Percentiles rank a stretch among this genome's conserved stretches.
Conservation (phyloP, 2,113 vertebrate genomes). For the Mormyrus lacerda region DNA sequence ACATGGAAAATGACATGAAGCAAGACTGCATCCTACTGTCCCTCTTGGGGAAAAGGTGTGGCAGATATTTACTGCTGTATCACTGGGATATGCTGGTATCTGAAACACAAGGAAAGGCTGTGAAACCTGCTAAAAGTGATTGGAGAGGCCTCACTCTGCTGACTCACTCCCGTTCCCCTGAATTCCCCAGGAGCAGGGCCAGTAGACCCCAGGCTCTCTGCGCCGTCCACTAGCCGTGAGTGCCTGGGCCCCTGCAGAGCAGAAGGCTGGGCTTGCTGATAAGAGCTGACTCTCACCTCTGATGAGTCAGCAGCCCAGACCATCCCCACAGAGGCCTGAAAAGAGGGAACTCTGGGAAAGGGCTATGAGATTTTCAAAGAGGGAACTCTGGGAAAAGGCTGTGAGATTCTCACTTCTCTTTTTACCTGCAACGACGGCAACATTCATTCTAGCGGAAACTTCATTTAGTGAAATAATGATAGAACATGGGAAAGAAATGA, state of each 20-base stretch:
- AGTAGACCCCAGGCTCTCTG: slow-evolving; percentile 21
- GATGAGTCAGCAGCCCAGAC: slow-evolving; percentile 63
- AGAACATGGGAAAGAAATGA: slow-evolving; percentile 38
- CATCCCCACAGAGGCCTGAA: slow-evolving; percentile 32
- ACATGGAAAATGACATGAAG: not conserved
- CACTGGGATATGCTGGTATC: slow-evolving; percentile 40
- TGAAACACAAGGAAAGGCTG: slow-evolving; percentile 26
- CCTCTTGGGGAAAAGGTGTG: not conserved
- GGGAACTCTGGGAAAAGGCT: slow-evolving; percentile 12
- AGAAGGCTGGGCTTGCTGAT: slow-evolving; percentile 43
- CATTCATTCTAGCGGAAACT: slow-evolving; percentile 33
- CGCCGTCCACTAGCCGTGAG: not conserved
- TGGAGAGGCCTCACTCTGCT: slow-evolving; percentile 30
- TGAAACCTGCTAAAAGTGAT: slow-evolving; percentile 32
- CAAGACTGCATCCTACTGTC: not conserved
- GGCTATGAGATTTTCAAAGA: not conserved
- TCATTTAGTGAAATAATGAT: slow-evolving; percentile 40
- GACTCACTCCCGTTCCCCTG: slow-evolving; percentile 40
- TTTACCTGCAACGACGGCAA: slow-evolving; percentile 23
- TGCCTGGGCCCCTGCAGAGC: not conserved
- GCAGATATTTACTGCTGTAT: slow-evolving; percentile 38
- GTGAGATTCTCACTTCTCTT: not conserved
- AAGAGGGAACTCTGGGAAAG: slow-evolving; percentile 16
- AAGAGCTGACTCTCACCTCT: slow-evolving; percentile 55
- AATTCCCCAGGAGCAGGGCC: slow-evolving; percentile 46